phyloP scores from a whole-genome alignment of 2,888 invertebrate species.

The Cerastis rubricosa region DNA sequence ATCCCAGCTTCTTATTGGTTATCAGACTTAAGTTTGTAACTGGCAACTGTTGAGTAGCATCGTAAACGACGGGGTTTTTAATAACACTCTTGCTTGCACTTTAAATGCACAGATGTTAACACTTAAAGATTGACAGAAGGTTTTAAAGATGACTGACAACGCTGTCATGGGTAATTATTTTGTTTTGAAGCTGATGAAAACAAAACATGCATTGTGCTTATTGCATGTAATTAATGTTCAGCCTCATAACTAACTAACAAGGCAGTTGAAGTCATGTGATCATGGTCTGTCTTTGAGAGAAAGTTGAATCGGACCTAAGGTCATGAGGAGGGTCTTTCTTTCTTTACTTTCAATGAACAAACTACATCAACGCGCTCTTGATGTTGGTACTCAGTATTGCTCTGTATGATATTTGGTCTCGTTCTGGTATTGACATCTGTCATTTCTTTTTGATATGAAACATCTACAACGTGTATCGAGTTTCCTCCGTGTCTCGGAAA shows the following conservation, averaged over 20 bases:
- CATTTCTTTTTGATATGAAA: no score
- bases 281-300: neutral
- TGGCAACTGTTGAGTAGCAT: neutral
- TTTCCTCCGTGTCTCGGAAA: no score
- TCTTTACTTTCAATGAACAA: neutral
- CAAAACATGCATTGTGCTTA: slow-evolving; percentile 7
- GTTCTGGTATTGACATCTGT: neutral
- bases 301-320: neutral
- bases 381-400: neutral
- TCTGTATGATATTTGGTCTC: neutral
- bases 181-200: slow-evolving; percentile 22
- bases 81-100: neutral
- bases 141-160: slow-evolving; percentile 28
- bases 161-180: slow-evolving; percentile 14
- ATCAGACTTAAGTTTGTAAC: neutral
- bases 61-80: neutral
- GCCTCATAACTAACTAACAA: neutral
- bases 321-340: neutral
- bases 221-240: slow-evolving; percentile 7
- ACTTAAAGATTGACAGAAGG: slow-evolving; percentile 40
- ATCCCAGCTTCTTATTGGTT: neutral
- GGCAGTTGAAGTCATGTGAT: slow-evolving; percentile 4
- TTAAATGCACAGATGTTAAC: neutral
- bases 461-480: no score
- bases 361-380: neutral